These are phyloP conservation scores for Lycocerus yunnanus DNA, from an alignment of 2,888 invertebrate genomes.

Conservation along the genomic window DNA sequence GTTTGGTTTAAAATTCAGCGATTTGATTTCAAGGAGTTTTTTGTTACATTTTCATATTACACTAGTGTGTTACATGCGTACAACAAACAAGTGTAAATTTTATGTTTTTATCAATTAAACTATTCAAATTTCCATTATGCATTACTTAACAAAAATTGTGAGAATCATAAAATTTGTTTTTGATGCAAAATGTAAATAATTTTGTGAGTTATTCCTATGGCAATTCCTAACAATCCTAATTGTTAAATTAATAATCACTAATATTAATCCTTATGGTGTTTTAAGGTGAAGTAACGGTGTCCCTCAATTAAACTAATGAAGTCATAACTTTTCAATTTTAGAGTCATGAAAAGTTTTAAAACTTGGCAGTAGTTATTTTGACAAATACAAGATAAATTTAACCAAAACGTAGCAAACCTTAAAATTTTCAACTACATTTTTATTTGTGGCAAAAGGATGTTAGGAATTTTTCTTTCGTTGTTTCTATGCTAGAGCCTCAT, in stretches of 20 bases:
- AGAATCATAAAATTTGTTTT: background rate
- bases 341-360: background rate
- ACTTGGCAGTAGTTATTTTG: background rate
- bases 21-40: background rate
- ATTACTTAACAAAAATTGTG: background rate
- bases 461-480: background rate
- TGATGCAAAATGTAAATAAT: background rate
- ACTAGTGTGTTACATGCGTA: background rate
- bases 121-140: background rate
- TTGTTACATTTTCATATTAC: background rate
- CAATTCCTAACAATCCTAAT: background rate
- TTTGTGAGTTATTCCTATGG: background rate
- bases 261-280: background rate
- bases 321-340: background rate
- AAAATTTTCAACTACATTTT: background rate
- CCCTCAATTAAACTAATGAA: background rate
- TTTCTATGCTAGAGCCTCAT: background rate
- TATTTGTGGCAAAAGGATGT: background rate
- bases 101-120: background rate
- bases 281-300: background rate
- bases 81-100: background rate
- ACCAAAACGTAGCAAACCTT: background rate
- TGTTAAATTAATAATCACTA: background rate
- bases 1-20: background rate
- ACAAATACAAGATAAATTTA: background rate